These are phyloP conservation scores for Rostratula benghalensis DNA, from an alignment of 2,113 vertebrate genomes.

Conservation along the genomic window DNA sequence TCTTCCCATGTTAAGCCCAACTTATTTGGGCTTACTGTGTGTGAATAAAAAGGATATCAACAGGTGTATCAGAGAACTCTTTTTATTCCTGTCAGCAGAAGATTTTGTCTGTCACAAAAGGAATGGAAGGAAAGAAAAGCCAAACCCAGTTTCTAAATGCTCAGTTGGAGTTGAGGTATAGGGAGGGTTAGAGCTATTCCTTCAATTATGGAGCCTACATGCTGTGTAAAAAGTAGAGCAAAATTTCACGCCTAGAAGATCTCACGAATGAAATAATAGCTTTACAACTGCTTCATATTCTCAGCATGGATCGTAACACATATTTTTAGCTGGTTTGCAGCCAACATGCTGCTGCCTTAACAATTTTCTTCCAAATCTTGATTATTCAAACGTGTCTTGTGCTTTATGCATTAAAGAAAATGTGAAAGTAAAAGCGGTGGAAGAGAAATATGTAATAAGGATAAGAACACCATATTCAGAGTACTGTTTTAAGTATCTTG, in stretches of 20 bases:
- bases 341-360: conserved; percentile 36
- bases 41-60: background rate
- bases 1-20: background rate
- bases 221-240: conserved; percentile 36
- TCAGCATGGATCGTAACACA: background rate
- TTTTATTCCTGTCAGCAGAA: background rate
- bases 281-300: conserved; percentile 32
- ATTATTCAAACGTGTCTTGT: conserved; percentile 8
- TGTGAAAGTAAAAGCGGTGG: background rate
- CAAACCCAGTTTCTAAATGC: background rate
- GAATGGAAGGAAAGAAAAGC: background rate
- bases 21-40: background rate
- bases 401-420: background rate
- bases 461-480: background rate
- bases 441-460: background rate
- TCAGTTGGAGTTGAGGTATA: background rate
- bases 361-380: conserved; percentile 17
- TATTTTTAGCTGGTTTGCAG: conserved; percentile 20
- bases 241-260: conserved; percentile 28
- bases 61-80: background rate
- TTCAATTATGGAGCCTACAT: conserved; percentile 25
- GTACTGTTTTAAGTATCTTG: background rate
- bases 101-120: conserved; percentile 9
- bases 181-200: background rate
- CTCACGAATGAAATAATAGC: background rate